Evolutionary conservation across 2,888 invertebrate species (phyloP), one percentile per base, ranked within the genome.

Genomic region (Tholera decimalis): DNA sequence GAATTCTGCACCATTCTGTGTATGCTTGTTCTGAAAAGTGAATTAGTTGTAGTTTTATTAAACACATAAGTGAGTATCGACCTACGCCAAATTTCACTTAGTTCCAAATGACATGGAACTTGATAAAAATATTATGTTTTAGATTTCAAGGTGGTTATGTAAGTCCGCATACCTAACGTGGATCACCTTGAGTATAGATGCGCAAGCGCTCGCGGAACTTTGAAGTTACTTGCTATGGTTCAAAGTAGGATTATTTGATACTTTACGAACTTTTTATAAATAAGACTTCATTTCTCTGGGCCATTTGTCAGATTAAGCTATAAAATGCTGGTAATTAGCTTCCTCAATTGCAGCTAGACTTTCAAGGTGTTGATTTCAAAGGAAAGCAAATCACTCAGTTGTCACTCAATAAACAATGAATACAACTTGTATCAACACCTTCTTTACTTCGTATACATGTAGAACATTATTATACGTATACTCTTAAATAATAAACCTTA

Each of bases 131-230:
- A 60, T 70, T 70, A 56, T 76, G n/a, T 44, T 44, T 60, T 63
- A 53, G 39, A 63, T 22, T 37, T 63, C 76, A 69, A 73, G 73
- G 58, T 61, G 39, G 28, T 55, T 58, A 35, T 35, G 53, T 64
- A 51, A 53, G 60, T 65, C 59, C 73, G 68, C 74, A 78, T 78
- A 37, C 58, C 53, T 24, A 22, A 49, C 57, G 78, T 78, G 46
- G 73, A 64, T 76, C 64, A 78, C 76, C 76, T 76, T 77, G 74
- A 77, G 41, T 33, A 33, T 37, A 35, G 71, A 76, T 64, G 76
- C 37, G 54, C 71, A 44, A 22, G 65, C 77, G 50, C 59, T 8
- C 1, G 9, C 37, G 9, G 49, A 57, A 24, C 41, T 41, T 50
- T 51, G 24, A 44, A 18, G 18, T 18, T 44, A 37, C 39, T 41